phyloP scores from a whole-genome alignment of 2,113 vertebrate genomes.

The Engraulis encrasicolus region DNA sequence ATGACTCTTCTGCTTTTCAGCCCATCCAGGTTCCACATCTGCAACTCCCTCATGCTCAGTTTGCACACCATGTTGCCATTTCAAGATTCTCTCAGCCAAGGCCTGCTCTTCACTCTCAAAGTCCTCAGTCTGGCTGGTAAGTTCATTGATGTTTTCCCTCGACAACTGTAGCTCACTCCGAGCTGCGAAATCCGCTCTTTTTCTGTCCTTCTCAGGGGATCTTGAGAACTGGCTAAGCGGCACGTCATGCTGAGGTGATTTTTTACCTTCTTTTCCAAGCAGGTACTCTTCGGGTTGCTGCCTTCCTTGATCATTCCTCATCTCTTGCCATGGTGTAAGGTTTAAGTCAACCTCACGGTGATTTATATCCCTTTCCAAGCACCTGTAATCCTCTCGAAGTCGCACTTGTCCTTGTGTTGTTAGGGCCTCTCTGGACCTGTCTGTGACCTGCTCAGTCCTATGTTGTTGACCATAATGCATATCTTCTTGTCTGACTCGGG shows the following conservation, averaged over 20 bases:
- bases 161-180: slow-evolving; percentile 71
- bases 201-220: slow-evolving; percentile 58
- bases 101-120: slow-evolving; percentile 74
- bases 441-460: slow-evolving; percentile 7
- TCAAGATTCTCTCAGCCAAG: slow-evolving; percentile 73
- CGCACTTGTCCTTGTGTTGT: too few relatives aligned
- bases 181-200: slow-evolving; percentile 38
- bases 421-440: slow-evolving; percentile 35
- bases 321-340: too few relatives aligned
- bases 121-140: slow-evolving; percentile 66
- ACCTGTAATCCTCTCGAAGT: too few relatives aligned
- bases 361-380: too few relatives aligned
- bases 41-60: slow-evolving; percentile 66
- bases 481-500: slow-evolving; percentile 72
- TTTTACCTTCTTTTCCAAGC: slow-evolving; percentile 30
- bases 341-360: too few relatives aligned
- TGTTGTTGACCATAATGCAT: slow-evolving; percentile 58
- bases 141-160: slow-evolving; percentile 69
- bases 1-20: slow-evolving; percentile 35
- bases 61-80: slow-evolving; percentile 77
- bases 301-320: too few relatives aligned
- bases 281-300: slow-evolving; percentile 34
- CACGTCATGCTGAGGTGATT: slow-evolving; percentile 26
- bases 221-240: slow-evolving; percentile 42
- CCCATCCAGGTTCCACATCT: slow-evolving; percentile 56